These are phyloP conservation scores for Argyresthia goedartella DNA, from an alignment of 2,888 invertebrate genomes.

Conservation along the genomic window DNA sequence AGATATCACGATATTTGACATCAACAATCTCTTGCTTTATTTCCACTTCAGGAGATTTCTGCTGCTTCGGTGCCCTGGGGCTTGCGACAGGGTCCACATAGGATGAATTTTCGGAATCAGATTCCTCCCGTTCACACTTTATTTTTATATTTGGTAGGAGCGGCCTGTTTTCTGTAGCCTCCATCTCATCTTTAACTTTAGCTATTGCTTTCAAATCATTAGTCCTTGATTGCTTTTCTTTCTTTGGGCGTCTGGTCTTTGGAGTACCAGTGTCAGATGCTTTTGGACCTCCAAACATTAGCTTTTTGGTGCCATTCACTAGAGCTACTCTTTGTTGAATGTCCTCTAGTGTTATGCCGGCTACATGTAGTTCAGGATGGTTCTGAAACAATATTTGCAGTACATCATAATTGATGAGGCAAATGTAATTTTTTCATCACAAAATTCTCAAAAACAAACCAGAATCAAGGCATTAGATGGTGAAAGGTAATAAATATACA, in stretches of 20 bases:
- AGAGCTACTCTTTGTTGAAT: constrained; percentile 66
- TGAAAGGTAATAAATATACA: not conserved
- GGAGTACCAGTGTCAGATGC: constrained; percentile 39
- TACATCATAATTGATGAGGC: too few relatives aligned
- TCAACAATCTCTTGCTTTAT: constrained; percentile 50
- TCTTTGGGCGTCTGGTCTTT: constrained; percentile 44
- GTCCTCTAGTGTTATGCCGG: constrained; percentile 78
- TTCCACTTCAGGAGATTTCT: constrained; percentile 24
- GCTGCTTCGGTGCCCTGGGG: constrained; percentile 51
- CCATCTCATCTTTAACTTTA: constrained; percentile 46
- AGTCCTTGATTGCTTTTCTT: constrained; percentile 36
- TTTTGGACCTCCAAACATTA: constrained; percentile 51
- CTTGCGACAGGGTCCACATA: constrained; percentile 53
- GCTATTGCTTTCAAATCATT: constrained; percentile 28
- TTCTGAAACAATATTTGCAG: constrained; percentile 50
- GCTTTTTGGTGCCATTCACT: constrained; percentile 62
- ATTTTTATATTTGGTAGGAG: constrained; percentile 53
- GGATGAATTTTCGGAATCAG: constrained; percentile 63
- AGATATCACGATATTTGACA: constrained; percentile 29
- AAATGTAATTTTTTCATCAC: too few relatives aligned
- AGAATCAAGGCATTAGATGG: not conserved
- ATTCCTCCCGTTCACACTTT: constrained; percentile 52
- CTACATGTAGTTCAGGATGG: constrained; percentile 82
- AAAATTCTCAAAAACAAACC: too few relatives aligned
- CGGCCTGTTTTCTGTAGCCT: constrained; percentile 41